phyloP scores from a whole-genome alignment of 2,888 invertebrate species.

The Luperina nickerlii region DNA sequence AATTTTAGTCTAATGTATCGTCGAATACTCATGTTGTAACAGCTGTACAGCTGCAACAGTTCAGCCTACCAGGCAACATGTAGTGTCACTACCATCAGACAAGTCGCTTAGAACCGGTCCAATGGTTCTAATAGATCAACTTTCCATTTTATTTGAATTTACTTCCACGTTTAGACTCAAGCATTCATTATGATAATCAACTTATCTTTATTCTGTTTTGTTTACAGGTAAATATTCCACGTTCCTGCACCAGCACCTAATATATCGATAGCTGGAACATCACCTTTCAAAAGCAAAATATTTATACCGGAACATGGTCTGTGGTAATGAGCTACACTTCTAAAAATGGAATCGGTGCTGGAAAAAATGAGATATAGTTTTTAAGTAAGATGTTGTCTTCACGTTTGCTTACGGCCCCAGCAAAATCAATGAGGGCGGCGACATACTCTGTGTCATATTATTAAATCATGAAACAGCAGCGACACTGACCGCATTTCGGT shows the following conservation, averaged over 20 bases:
- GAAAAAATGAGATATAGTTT: constrained; percentile 18
- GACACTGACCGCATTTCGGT: constrained; percentile 83
- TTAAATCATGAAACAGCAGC: constrained; percentile 74
- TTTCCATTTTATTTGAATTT: constrained; percentile 69
- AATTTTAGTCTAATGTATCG: constrained; percentile 32
- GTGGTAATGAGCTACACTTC: constrained; percentile 3
- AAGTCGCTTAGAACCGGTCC: constrained; percentile 61
- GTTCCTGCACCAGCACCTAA: constrained; percentile 13
- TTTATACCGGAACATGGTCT: constrained; percentile 22
- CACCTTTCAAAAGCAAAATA: constrained; percentile 19
- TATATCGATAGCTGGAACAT: constrained; percentile 46
- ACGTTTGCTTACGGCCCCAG: constrained; percentile 24
- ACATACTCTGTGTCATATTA: constrained; percentile 66
- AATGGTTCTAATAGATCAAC: constrained; percentile 60
- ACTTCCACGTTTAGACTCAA: constrained; percentile 30
- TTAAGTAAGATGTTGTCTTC: constrained; percentile 32
- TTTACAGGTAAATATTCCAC: constrained; percentile 72
- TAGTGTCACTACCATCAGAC: constrained; percentile 29
- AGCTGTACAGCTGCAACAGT: constrained; percentile 47
- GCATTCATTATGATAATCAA: constrained; percentile 40
- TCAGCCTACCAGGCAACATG: constrained; percentile 21
- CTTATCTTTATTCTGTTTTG: constrained; percentile 69
- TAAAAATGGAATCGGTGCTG: constrained; percentile 21
- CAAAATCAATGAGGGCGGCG: constrained; percentile 63
- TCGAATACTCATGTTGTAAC: constrained; percentile 41